phyloP scores from a whole-genome alignment of 2,797 vertebrate genomes.

The Pteronotus mesoamericanus region DNA sequence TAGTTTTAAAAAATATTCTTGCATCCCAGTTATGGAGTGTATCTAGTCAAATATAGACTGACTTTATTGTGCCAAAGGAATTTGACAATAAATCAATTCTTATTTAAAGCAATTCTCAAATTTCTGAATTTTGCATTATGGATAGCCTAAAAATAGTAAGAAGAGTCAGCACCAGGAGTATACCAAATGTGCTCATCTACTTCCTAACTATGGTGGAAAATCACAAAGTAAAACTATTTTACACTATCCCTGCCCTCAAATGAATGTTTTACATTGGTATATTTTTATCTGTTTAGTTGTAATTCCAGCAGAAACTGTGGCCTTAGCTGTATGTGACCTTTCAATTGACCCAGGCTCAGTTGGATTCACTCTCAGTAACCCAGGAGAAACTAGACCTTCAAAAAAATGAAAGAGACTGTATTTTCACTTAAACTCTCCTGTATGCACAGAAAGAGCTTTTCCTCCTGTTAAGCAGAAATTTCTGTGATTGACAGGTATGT shows the following conservation, averaged over 20 bases:
- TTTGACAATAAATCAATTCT: constrained; percentile 9
- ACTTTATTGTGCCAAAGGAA: neutral
- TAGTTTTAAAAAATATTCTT: neutral
- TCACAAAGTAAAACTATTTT: neutral
- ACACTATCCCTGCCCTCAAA: neutral
- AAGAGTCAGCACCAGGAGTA: neutral
- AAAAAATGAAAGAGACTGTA: constrained; percentile 21
- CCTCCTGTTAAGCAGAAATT: neutral
- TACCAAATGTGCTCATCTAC: neutral
- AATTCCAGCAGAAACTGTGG: neutral
- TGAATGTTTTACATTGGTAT: neutral
- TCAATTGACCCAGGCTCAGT: neutral
- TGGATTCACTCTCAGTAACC: neutral
- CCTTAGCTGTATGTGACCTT: neutral
- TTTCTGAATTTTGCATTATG: neutral
- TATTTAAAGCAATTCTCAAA: neutral
- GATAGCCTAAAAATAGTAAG: neutral
- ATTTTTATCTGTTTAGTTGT: constrained; percentile 8
- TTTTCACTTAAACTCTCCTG: neutral
- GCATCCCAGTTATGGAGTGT: neutral
- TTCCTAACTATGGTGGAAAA: neutral
- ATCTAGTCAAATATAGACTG: neutral
- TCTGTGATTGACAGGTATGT: neutral
- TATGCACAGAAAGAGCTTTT: neutral
- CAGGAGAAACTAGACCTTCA: neutral